These are phyloP conservation scores for Picathartes gymnocephalus DNA, from an alignment of 2,113 vertebrate species.

Conservation along the genomic window DNA sequence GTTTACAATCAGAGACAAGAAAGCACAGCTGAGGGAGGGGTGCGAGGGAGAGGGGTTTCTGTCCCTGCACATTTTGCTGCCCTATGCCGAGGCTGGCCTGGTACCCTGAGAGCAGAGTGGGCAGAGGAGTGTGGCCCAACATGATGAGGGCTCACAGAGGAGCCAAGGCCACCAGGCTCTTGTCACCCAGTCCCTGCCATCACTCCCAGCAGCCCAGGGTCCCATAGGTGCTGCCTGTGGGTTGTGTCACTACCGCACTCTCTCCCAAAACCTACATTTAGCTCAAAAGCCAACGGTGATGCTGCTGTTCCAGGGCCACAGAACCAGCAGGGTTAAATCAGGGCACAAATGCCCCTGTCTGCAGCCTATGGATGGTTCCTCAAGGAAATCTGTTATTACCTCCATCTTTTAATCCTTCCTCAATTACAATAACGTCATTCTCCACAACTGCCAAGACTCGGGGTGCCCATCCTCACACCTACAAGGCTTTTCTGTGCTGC, in stretches of 20 bases:
- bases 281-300: not conserved
- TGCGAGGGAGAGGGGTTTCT: rapidly evolving
- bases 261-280: not conserved
- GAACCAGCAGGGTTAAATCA: not conserved
- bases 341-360: not conserved
- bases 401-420: not conserved
- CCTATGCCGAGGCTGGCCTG: rapidly evolving
- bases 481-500: not conserved
- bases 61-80: rapidly evolving
- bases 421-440: not conserved
- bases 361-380: not conserved
- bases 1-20: constrained; percentile 71
- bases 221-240: not conserved
- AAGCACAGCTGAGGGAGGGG: constrained; percentile 14
- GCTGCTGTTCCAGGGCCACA: not conserved
- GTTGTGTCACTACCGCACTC: not conserved
- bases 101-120: rapidly evolving
- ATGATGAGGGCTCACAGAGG: rapidly evolving
- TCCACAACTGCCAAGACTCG: not conserved
- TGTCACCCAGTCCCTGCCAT: no score
- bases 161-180: not conserved
- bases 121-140: not conserved
- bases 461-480: not conserved
- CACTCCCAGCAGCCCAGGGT: not conserved
- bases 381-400: not conserved